Evolutionary conservation across 2,888 invertebrate species (phyloP).

Genomic region (Carabus problematicus): DNA sequence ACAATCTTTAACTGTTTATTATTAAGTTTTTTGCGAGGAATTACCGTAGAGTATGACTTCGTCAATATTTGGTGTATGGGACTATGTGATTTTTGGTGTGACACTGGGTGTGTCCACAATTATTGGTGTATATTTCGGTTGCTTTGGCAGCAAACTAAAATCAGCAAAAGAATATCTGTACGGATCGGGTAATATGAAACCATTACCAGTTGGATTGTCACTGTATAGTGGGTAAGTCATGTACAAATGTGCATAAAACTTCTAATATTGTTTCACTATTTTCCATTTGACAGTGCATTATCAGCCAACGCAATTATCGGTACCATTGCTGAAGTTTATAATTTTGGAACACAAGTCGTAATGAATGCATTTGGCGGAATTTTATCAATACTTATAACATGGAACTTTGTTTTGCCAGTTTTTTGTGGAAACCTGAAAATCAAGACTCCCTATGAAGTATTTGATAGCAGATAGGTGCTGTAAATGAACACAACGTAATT

Average conservation of each 20-base stretch:
- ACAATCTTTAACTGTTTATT: too few species aligned
- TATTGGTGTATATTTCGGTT: constrained; percentile 17
- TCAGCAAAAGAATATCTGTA: constrained; percentile 9
- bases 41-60: too few species aligned
- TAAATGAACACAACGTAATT: not conserved
- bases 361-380: constrained; percentile 8
- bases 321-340: constrained; percentile 17
- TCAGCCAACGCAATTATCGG: constrained; percentile 26
- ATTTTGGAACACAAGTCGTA: constrained; percentile 10
- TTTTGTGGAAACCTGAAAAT: constrained; percentile 16
- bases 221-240: constrained; percentile 14
- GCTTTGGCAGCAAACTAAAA: constrained; percentile 15
- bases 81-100: constrained; percentile 11
- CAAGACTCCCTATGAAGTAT: constrained; percentile 29
- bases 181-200: constrained; percentile 7
- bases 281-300: constrained; percentile 3
- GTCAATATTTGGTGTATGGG: not conserved
- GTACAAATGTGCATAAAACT: too few species aligned
- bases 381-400: constrained; percentile 19
- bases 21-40: too few species aligned
- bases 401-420: constrained; percentile 21
- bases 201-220: constrained; percentile 14
- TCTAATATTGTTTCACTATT: not conserved
- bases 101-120: not conserved
- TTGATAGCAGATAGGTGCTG: not conserved